phyloP scores from a whole-genome alignment of 1,140 invertebrate species.

The Pogonus chalceus region DNA sequence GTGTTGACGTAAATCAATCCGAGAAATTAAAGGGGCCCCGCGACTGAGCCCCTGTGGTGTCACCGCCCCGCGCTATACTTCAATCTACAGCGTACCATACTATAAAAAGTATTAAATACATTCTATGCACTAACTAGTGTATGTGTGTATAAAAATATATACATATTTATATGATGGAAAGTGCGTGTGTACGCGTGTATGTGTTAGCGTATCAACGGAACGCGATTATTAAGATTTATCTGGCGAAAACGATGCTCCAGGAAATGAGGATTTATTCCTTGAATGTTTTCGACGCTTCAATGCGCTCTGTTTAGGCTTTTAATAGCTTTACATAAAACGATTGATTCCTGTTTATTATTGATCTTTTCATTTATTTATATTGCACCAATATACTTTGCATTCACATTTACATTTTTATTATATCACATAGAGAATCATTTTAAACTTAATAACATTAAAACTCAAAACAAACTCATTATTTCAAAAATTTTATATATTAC shows the following conservation, averaged over 20 bases:
- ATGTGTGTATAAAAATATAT: constrained; percentile 2
- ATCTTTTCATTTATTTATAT: too few relatives aligned
- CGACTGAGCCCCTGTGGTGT: not conserved
- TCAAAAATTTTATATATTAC: too few relatives aligned
- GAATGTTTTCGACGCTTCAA: not conserved
- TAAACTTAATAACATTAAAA: too few relatives aligned
- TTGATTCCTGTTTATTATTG: too few relatives aligned
- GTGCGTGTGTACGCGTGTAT: not conserved
- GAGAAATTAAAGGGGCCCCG: constrained; percentile 21
- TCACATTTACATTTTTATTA: too few relatives aligned
- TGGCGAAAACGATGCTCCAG: constrained; percentile 1
- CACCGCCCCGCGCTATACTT: not conserved
- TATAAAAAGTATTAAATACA: not conserved
- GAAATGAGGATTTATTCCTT: not conserved
- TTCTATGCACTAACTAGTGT: not conserved
- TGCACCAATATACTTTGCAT: too few relatives aligned
- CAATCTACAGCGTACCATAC: not conserved
- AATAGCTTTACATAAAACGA: too few relatives aligned
- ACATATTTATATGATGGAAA: constrained; percentile 3
- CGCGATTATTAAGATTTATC: constrained; percentile 5
- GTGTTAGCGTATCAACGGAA: not conserved
- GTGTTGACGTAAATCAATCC: constrained; percentile 30
- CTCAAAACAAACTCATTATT: too few relatives aligned
- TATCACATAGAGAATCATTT: too few relatives aligned
- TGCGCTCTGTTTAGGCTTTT: too few relatives aligned